phyloP scores from a whole-genome alignment of 2,888 invertebrate species.

The Apodemia duryi region DNA sequence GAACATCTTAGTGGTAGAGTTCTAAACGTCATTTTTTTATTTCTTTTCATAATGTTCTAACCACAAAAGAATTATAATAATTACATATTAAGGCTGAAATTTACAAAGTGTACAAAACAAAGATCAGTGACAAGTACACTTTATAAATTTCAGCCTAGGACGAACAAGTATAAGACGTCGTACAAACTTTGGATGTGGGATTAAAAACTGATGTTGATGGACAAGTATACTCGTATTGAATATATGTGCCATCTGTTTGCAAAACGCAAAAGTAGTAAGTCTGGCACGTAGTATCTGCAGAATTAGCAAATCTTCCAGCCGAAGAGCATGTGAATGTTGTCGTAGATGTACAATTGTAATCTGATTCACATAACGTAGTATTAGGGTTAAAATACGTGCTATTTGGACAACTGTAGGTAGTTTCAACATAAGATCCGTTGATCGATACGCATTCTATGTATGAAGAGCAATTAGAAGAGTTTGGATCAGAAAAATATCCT shows the following conservation, averaged over 20 bases:
- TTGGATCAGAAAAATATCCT: constrained; percentile 52
- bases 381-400: constrained; percentile 52
- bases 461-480: constrained; percentile 48
- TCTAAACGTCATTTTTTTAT: too few species aligned
- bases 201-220: constrained; percentile 61
- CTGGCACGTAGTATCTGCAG: constrained; percentile 56
- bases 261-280: constrained; percentile 59
- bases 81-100: not conserved
- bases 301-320: constrained; percentile 59
- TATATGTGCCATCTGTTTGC: constrained; percentile 42
- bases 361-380: constrained; percentile 54
- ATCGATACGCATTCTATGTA: constrained; percentile 57
- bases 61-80: too few species aligned
- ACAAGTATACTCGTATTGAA: constrained; percentile 58
- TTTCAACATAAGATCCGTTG: constrained; percentile 46
- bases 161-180: constrained; percentile 54
- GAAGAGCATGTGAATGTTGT: constrained; percentile 49
- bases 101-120: not conserved
- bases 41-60: too few species aligned
- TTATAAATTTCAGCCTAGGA: not conserved
- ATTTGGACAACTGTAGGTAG: constrained; percentile 48
- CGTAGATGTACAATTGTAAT: constrained; percentile 46
- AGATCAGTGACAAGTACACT: not conserved
- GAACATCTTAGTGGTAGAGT: too few species aligned
- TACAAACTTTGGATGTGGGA: constrained; percentile 52